Conservation (phyloP, 2,888 invertebrate genomes). For the Rhagonycha fulva region DNA sequence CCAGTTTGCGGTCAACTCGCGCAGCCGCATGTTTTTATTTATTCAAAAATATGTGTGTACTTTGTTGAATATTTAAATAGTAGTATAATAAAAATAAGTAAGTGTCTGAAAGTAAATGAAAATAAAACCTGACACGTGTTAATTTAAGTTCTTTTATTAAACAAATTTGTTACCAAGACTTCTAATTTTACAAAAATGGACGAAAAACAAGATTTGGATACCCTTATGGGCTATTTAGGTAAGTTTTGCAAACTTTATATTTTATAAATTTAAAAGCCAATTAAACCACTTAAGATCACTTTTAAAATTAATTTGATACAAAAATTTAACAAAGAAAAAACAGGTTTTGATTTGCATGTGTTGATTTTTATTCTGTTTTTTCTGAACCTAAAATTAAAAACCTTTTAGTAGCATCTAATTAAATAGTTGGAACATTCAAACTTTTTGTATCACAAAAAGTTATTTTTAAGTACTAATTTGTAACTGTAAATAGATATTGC, state of each 20-base stretch:
- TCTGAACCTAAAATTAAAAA: background rate
- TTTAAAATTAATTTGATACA: background rate
- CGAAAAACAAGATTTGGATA: constrained; percentile 43
- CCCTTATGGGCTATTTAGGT: constrained; percentile 47
- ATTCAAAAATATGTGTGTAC: constrained; percentile 11
- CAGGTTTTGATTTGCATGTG: background rate
- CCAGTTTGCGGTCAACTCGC: constrained; percentile 5
- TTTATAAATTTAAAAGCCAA: background rate
- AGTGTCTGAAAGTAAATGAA: background rate
- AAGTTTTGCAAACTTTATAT: constrained; percentile 9
- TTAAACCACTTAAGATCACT: background rate
- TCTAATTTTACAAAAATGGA: constrained; percentile 35
- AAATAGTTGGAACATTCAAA: background rate
- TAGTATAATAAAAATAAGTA: background rate
- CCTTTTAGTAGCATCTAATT: background rate
- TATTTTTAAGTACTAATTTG: background rate
- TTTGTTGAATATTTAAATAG: constrained; percentile 13
- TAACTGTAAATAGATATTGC: background rate
- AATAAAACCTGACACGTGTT: background rate
- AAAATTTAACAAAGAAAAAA: background rate
- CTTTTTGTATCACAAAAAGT: background rate
- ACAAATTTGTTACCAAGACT: background rate
- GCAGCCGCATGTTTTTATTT: constrained; percentile 31
- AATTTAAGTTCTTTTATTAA: background rate
- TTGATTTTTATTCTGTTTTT: background rate